Conservation (phyloP, 2,888 invertebrate genomes). For the Meganola albula region DNA sequence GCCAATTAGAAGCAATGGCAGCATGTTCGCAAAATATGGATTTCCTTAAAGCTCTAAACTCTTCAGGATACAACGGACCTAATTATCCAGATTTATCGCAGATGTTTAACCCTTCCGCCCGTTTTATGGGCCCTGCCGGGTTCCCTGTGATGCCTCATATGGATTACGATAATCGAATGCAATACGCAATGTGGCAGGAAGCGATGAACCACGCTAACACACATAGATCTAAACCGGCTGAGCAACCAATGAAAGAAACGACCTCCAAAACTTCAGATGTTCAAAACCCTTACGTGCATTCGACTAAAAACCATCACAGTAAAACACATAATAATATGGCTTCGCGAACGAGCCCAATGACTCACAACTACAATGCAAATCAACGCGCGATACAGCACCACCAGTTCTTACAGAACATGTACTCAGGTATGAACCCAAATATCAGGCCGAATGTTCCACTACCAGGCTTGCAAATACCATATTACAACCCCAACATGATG, state of each 20-base stretch:
- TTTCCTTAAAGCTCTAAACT: slow-evolving; percentile 76
- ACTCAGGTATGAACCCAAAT: slow-evolving; percentile 56
- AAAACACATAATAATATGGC: slow-evolving; percentile 53
- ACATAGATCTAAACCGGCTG: slow-evolving; percentile 47
- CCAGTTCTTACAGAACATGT: slow-evolving; percentile 59
- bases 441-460: slow-evolving; percentile 55
- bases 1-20: slow-evolving; percentile 79
- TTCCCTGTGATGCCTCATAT: slow-evolving; percentile 62
- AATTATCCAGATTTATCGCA: slow-evolving; percentile 72
- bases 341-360: slow-evolving; percentile 71
- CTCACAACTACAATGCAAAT: slow-evolving; percentile 57
- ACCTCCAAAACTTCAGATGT: slow-evolving; percentile 57
- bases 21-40: slow-evolving; percentile 77
- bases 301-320: slow-evolving; percentile 57
- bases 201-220: slow-evolving; percentile 77
- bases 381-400: slow-evolving; percentile 50
- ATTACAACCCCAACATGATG: slow-evolving; percentile 60
- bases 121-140: slow-evolving; percentile 62
- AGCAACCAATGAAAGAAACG: slow-evolving; percentile 54
- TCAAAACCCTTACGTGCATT: slow-evolving; percentile 65
- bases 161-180: slow-evolving; percentile 77
- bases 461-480: slow-evolving; percentile 60
- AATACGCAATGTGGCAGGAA: slow-evolving; percentile 84
- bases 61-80: slow-evolving; percentile 64
- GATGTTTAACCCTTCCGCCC: slow-evolving; percentile 61